phyloP scores from a whole-genome alignment of 2,888 invertebrate genomes.

The Troglohyphantes excavatus region DNA sequence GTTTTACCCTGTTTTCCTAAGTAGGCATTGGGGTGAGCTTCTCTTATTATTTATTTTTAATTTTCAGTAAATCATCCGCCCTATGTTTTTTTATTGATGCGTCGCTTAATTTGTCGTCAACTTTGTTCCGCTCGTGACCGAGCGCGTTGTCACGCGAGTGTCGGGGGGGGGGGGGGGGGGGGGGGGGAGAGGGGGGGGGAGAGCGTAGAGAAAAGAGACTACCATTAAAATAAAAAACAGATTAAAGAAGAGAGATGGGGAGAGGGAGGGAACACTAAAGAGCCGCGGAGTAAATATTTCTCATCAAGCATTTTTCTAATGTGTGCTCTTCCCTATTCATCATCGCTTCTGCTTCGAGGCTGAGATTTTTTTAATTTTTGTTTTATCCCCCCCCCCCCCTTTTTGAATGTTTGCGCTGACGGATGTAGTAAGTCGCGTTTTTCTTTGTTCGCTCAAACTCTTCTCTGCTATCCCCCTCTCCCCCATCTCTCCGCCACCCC shows the following conservation, averaged over 20 bases:
- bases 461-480: constrained; percentile 31
- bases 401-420: constrained; percentile 61
- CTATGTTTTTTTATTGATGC: constrained; percentile 39
- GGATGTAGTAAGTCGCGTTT: constrained; percentile 60
- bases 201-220: constrained; percentile 7
- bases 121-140: neutral
- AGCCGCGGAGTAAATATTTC: constrained; percentile 71
- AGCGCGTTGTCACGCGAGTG: constrained; percentile 34
- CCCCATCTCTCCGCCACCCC: constrained; percentile 34
- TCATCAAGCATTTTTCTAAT: constrained; percentile 71
- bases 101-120: constrained; percentile 60
- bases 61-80: constrained; percentile 34
- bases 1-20: too few species aligned
- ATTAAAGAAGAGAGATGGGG: constrained; percentile 12
- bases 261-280: constrained; percentile 13
- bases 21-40: neutral
- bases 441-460: constrained; percentile 54
- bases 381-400: constrained; percentile 8
- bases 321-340: constrained; percentile 70
- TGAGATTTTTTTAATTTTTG: constrained; percentile 42
- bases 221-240: constrained; percentile 28
- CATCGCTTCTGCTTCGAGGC: constrained; percentile 49
- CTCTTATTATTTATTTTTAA: neutral
- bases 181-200: neutral
- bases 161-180: neutral